Conservation (phyloP, 2,797 vertebrate species). For the Platyrinchus mystaceus region DNA sequence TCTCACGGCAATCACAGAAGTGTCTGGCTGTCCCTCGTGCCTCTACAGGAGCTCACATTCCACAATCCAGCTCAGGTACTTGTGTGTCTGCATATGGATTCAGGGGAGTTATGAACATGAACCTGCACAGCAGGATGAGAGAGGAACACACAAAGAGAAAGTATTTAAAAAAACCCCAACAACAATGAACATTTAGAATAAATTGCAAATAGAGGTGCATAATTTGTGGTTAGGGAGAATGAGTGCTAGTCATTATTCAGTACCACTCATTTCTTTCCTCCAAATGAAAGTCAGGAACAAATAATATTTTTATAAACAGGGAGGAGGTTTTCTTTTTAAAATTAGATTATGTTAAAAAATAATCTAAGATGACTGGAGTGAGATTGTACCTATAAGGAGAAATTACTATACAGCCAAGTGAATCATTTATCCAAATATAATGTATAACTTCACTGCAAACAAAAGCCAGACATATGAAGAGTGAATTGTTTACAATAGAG, state of each 20-base stretch:
- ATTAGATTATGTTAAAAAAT: slow-evolving; percentile 42
- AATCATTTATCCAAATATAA: slow-evolving; percentile 62
- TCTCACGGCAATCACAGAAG: neutral
- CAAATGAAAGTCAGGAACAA: slow-evolving; percentile 37
- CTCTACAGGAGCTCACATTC: neutral
- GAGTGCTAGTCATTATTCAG: slow-evolving; percentile 24
- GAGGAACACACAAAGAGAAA: neutral
- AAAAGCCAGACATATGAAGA: slow-evolving; percentile 52
- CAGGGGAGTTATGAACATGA: neutral
- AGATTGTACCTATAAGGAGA: slow-evolving; percentile 28
- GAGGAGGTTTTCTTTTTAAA: neutral
- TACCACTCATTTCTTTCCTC: slow-evolving; percentile 26
- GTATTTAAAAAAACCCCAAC: neutral
- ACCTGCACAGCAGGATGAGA: neutral
- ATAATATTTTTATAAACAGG: slow-evolving; percentile 41
- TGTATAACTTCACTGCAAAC: slow-evolving; percentile 56
- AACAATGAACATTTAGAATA: neutral
- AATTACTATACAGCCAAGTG: slow-evolving; percentile 39
- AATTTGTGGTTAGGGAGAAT: slow-evolving; percentile 26
- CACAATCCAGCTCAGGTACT: neutral
- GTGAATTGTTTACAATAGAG: slow-evolving; percentile 58
- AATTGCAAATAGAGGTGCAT: slow-evolving; percentile 30
- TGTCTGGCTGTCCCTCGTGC: neutral
- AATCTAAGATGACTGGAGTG: slow-evolving; percentile 14
- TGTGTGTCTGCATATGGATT: neutral